Evolutionary conservation across 2,888 invertebrate genomes (phyloP).

Genomic region (Athalia rosae): DNA sequence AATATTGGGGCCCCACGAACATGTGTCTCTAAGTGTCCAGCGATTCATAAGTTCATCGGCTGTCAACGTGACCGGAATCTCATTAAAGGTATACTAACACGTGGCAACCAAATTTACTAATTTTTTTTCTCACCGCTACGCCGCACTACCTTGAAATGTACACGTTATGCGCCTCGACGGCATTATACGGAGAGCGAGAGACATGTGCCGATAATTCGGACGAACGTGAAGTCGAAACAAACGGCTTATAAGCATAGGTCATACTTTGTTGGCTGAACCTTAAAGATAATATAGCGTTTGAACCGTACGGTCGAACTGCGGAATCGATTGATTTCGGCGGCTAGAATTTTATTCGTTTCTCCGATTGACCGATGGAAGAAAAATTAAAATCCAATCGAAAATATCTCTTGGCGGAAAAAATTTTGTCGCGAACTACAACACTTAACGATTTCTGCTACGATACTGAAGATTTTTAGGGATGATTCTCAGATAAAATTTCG

Average conservation of each 20-base stretch:
- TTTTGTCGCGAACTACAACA: too few relatives aligned
- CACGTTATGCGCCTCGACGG: neutral
- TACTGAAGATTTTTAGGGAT: too few relatives aligned
- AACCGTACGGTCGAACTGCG: neutral
- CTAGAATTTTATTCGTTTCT: neutral
- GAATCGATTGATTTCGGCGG: neutral
- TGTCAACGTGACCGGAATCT: slow-evolving; percentile 62
- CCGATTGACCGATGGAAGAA: too few relatives aligned
- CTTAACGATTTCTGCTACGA: too few relatives aligned
- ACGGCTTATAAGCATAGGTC: neutral
- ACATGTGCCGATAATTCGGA: slow-evolving; percentile 25
- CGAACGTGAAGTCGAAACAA: slow-evolving; percentile 9
- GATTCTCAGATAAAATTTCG: too few relatives aligned
- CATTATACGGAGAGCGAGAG: slow-evolving; percentile 2
- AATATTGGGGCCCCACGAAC: neutral
- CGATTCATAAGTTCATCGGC: slow-evolving; percentile 44
- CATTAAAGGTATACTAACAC: slow-evolving; percentile 57
- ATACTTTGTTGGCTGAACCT: slow-evolving; percentile 25
- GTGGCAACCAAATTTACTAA: slow-evolving; percentile 24
- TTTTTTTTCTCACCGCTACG: neutral
- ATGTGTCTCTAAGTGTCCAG: slow-evolving; percentile 4
- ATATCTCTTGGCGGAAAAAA: too few relatives aligned
- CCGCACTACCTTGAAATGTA: neutral
- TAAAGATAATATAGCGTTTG: slow-evolving; percentile 19
- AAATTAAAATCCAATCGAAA: too few relatives aligned